Evolutionary conservation across 2,113 vertebrate species (phyloP).

Genomic region (Cyanoliseus patagonus): DNA sequence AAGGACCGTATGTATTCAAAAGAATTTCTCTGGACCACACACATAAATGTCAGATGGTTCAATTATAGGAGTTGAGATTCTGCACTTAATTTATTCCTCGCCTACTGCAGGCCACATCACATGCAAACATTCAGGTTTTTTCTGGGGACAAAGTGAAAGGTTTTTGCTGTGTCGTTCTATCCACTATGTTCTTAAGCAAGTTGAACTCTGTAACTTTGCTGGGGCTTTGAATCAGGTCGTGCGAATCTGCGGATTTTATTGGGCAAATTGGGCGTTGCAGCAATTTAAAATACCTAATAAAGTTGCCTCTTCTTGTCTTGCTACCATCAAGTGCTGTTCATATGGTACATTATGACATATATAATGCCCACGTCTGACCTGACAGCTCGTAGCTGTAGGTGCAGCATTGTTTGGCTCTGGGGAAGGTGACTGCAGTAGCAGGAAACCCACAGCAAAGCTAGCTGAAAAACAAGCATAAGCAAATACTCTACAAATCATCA

Average conservation of each 20-base stretch:
- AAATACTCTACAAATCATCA: constrained; percentile 74
- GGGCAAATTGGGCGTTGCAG: background rate
- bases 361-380: background rate
- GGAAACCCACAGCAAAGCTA: constrained; percentile 15
- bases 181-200: background rate
- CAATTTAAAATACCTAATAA: background rate
- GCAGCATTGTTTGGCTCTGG: background rate
- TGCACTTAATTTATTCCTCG: constrained; percentile 37
- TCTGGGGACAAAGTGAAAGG: background rate
- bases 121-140: background rate
- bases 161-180: background rate
- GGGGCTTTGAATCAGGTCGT: background rate
- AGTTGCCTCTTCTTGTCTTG: background rate
- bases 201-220: background rate
- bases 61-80: constrained; percentile 9
- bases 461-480: constrained; percentile 59
- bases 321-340: background rate
- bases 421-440: background rate
- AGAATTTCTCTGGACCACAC: constrained; percentile 8
- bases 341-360: background rate
- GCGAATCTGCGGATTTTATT: background rate
- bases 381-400: background rate
- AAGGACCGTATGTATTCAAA: constrained; percentile 5
- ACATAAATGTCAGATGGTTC: background rate
- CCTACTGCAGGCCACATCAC: background rate